Percentiles rank a stretch among this genome's conserved stretches.
Conservation (phyloP, 1,140 invertebrate genomes). For the Drosophila nannoptera region DNA sequence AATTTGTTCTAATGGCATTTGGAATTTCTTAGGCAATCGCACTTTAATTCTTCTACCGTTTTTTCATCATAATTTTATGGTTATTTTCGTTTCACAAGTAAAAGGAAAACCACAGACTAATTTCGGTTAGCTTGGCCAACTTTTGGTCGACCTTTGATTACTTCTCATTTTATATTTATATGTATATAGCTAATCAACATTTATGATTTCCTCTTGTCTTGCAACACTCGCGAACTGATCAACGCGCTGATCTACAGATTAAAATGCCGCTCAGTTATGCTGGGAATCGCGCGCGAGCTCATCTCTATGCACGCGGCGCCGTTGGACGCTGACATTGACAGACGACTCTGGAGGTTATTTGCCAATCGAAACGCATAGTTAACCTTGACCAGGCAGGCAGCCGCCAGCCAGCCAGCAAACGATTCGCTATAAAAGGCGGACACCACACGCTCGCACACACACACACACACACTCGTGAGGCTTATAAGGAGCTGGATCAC, state of each 20-base stretch:
- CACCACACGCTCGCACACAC: constrained; percentile 1
- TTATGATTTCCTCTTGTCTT: background rate
- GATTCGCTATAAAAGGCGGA: constrained; percentile 45
- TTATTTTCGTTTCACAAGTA: too few species aligned
- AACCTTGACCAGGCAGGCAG: constrained; percentile 64
- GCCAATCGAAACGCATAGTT: constrained; percentile 51
- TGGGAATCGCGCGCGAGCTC: constrained; percentile 15
- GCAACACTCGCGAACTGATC: background rate
- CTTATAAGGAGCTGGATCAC: constrained; percentile 38
- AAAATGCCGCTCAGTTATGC: constrained; percentile 42
- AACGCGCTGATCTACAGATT: constrained; percentile 26
- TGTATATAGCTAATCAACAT: constrained; percentile 8
- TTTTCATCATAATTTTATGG: too few species aligned
- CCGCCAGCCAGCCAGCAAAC: constrained; percentile 38
- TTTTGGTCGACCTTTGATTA: too few species aligned
- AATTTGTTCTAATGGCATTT: background rate
- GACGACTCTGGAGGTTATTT: constrained; percentile 54
- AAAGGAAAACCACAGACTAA: too few species aligned
- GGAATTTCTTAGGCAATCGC: too few species aligned
- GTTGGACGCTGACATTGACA: constrained; percentile 47
- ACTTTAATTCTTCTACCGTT: too few species aligned
- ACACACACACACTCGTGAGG: too few species aligned
- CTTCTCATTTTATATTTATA: too few species aligned
- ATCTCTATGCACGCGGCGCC: constrained; percentile 20
- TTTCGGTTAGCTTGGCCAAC: too few species aligned